phyloP scores from a whole-genome alignment of 2,797 vertebrate genomes.

The Knipowitschia caucasica region DNA sequence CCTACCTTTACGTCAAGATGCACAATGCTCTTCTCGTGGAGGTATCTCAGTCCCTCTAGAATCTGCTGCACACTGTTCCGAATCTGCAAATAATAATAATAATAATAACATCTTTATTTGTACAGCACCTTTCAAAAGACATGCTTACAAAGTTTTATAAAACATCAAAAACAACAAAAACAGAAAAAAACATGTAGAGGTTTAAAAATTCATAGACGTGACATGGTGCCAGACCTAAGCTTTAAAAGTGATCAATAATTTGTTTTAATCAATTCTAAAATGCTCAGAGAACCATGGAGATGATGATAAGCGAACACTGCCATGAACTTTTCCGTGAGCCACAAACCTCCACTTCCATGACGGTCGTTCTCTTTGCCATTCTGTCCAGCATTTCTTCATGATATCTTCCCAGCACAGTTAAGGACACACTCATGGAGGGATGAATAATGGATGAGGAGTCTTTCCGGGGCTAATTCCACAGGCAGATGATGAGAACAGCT shows the following conservation, averaged over 20 bases:
- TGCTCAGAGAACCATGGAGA: too few species aligned
- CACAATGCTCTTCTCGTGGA: constrained; percentile 78
- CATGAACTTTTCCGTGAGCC: constrained; percentile 35
- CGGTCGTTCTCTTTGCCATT: constrained; percentile 81
- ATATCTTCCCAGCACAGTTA: constrained; percentile 78
- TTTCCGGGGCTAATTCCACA: constrained; percentile 51
- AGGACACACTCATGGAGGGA: constrained; percentile 63
- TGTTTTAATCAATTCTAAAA: too few species aligned
- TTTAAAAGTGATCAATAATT: too few species aligned
- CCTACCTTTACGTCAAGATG: constrained; percentile 80
- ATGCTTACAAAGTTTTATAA: too few species aligned
- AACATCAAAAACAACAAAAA: too few species aligned
- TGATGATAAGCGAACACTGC: constrained; percentile 34
- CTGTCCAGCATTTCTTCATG: constrained; percentile 91
- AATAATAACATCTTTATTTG: too few species aligned
- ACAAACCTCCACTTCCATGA: constrained; percentile 89
- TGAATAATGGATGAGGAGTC: constrained; percentile 60
- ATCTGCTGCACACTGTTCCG: constrained; percentile 84
- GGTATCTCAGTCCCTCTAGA: constrained; percentile 83
- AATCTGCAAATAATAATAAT: constrained; percentile 80
- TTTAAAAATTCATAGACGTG: too few species aligned
- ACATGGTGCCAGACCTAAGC: too few species aligned
- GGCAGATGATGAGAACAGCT: constrained; percentile 49
- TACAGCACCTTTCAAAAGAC: too few species aligned
- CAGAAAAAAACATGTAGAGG: too few species aligned